These are phyloP conservation scores for Drosophila nr. fundita DNA, from an alignment of 2,888 invertebrate genomes.

Conservation along the genomic window DNA sequence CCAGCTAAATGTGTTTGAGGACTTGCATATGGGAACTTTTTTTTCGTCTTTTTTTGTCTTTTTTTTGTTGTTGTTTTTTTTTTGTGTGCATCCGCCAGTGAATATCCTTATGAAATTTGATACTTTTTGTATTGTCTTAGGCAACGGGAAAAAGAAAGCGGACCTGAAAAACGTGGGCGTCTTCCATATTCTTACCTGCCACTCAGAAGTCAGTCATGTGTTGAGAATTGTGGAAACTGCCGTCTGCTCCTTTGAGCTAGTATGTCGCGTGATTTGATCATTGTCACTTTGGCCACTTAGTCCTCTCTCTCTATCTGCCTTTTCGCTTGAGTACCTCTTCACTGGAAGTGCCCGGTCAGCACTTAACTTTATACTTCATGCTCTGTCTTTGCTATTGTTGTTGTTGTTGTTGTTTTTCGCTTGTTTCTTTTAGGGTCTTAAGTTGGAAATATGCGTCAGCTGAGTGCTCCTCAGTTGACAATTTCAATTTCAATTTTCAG, in stretches of 20 bases:
- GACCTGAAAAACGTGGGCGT: slow-evolving; percentile 59
- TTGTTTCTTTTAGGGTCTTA: not conserved
- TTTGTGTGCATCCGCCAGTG: slow-evolving; percentile 39
- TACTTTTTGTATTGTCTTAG: slow-evolving; percentile 62
- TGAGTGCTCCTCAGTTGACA: slow-evolving; percentile 24
- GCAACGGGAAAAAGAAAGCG: slow-evolving; percentile 29
- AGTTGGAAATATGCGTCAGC: slow-evolving; percentile 36
- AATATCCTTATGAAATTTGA: slow-evolving; percentile 74
- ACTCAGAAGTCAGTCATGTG: slow-evolving; percentile 31
- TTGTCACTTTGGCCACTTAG: slow-evolving; percentile 56
- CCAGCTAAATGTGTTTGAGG: slow-evolving; percentile 49
- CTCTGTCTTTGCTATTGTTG: not conserved
- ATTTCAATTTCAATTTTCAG: slow-evolving; percentile 24
- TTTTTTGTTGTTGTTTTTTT: not conserved
- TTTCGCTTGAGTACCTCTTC: slow-evolving; percentile 49
- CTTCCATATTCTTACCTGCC: slow-evolving; percentile 54
- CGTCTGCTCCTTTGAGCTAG: slow-evolving; percentile 26
- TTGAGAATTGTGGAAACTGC: slow-evolving; percentile 12
- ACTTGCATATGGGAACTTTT: slow-evolving; percentile 67
- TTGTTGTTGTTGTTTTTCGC: not conserved
- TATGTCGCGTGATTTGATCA: slow-evolving; percentile 65
- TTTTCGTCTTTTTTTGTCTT: not conserved
- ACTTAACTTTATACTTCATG: slow-evolving; percentile 47
- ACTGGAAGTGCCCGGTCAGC: slow-evolving; percentile 40
- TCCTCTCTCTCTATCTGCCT: slow-evolving; percentile 28